A percentile compares a stretch with the other conserved stretches of the same genome.
Conservation (phyloP, 2,113 vertebrate genomes). For the Cynoglossus semilaevis region DNA sequence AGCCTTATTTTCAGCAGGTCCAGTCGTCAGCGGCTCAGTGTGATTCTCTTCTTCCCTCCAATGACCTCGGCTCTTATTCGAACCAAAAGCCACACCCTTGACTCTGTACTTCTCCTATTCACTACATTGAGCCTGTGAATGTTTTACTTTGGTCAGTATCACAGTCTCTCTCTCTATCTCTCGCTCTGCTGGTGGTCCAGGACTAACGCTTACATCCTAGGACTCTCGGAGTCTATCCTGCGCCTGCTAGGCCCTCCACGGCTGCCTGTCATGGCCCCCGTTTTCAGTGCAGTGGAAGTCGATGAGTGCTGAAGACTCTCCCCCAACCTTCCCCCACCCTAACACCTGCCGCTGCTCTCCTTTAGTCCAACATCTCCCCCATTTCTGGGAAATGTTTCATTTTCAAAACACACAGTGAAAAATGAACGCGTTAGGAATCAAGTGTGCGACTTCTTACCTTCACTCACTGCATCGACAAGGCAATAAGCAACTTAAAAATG, state of each 20-base stretch:
- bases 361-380: not conserved
- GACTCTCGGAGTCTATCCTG: not conserved
- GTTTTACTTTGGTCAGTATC: slow-evolving; percentile 12
- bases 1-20: too few relatives aligned
- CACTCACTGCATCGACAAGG: slow-evolving; percentile 64
- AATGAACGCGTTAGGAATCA: slow-evolving; percentile 19
- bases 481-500: slow-evolving; percentile 64
- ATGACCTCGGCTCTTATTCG: slow-evolving; percentile 51
- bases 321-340: slow-evolving; percentile 19
- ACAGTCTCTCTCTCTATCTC: not conserved
- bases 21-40: slow-evolving; percentile 17
- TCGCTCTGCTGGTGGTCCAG: not conserved
- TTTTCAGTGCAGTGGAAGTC: slow-evolving; percentile 62
- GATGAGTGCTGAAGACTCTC: slow-evolving; percentile 34
- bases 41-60: slow-evolving; percentile 61
- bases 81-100: slow-evolving; percentile 74
- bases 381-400: not conserved
- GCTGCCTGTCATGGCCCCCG: slow-evolving; percentile 39
- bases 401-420: slow-evolving; percentile 12
- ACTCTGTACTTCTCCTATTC: slow-evolving; percentile 43
- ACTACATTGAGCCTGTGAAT: slow-evolving; percentile 19
- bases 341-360: slow-evolving; percentile 42
- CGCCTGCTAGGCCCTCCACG: not conserved
- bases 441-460: slow-evolving; percentile 68
- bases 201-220: too few relatives aligned